Percentiles rank a stretch among this genome's conserved stretches.
These are phyloP conservation scores for Basileuterus tristriatus DNA, from an alignment of 2,797 vertebrate species.

Conservation along the genomic window DNA sequence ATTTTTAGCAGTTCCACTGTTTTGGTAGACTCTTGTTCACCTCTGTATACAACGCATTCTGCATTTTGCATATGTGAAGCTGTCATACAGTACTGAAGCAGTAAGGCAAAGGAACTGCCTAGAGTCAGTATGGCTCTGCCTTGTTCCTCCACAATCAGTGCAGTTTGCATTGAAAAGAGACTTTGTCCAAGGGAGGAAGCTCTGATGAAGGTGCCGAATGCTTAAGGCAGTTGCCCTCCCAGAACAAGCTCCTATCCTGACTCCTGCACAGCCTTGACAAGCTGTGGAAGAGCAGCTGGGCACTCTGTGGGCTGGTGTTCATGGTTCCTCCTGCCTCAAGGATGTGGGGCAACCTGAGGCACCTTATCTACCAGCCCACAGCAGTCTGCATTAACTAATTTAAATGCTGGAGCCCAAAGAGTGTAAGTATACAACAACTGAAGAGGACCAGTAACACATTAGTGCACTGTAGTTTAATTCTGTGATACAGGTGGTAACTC, in stretches of 20 bases:
- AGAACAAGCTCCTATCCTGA: background rate
- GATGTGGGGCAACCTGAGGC: background rate
- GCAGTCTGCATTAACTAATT: background rate
- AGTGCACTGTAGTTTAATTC: background rate
- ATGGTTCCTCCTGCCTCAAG: background rate
- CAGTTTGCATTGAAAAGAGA: background rate
- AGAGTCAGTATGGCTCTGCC: background rate
- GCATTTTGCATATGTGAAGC: background rate
- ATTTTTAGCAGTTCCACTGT: background rate
- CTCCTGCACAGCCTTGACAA: background rate
- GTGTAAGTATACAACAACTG: accelerated
- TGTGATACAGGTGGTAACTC: background rate
- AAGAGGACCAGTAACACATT: background rate
- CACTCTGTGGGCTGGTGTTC: accelerated
- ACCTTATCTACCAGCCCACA: background rate
- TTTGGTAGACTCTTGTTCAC: background rate
- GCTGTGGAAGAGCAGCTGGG: background rate
- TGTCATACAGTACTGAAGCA: background rate
- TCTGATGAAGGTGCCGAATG: background rate
- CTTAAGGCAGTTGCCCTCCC: background rate
- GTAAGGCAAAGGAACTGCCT: background rate
- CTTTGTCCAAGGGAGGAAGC: background rate
- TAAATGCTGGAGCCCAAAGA: background rate
- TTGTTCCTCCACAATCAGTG: background rate
- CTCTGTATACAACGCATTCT: background rate